These are phyloP conservation scores for Sebastes umbrosus DNA, from an alignment of 2,797 vertebrate species.

Conservation along the genomic window DNA sequence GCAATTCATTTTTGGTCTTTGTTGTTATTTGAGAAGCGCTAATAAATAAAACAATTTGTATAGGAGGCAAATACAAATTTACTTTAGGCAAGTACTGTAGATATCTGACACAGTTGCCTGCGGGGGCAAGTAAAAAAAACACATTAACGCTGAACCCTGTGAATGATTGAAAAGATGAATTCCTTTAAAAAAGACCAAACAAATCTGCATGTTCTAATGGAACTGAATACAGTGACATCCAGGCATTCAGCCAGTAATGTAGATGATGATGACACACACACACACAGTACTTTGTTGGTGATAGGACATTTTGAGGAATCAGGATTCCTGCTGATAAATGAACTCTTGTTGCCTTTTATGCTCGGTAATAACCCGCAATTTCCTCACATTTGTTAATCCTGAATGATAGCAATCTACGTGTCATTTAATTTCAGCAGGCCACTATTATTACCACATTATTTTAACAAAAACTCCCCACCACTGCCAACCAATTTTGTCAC, in stretches of 20 bases:
- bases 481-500: conserved; percentile 18
- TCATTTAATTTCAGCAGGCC: conserved; percentile 26
- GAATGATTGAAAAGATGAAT: conserved; percentile 1
- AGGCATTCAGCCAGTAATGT: background rate
- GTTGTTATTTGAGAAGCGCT: background rate
- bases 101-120: background rate
- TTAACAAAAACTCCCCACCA: background rate
- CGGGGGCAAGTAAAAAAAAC: no score
- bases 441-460: conserved; percentile 32
- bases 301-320: background rate
- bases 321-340: conserved; percentile 18
- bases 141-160: background rate
- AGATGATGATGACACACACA: background rate
- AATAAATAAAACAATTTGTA: background rate
- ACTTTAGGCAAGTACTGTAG: background rate
- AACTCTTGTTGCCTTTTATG: conserved; percentile 34
- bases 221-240: background rate
- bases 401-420: conserved; percentile 37
- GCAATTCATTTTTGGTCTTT: background rate
- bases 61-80: background rate
- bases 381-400: conserved; percentile 51
- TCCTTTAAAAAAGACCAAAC: background rate
- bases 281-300: background rate
- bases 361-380: conserved; percentile 39
- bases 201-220: background rate